Conservation (phyloP, 2,797 vertebrate species). For the Oreochromis mossambicus region DNA sequence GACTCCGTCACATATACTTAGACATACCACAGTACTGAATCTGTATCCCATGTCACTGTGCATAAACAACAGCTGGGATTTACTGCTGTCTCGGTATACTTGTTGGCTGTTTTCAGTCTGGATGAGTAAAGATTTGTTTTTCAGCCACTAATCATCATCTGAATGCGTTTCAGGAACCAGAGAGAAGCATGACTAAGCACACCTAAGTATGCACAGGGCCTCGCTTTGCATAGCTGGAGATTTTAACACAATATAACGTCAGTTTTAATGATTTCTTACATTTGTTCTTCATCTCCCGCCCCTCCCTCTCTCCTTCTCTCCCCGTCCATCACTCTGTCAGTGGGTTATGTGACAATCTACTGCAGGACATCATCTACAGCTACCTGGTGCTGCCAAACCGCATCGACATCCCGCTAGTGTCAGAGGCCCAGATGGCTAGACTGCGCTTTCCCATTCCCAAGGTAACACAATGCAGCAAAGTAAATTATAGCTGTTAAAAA, state of each 20-base stretch:
- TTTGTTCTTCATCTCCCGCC: rapidly evolving
- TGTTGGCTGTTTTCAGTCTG: background rate
- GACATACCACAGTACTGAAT: background rate
- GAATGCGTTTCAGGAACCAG: rapidly evolving
- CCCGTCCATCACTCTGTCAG: conserved; percentile 59
- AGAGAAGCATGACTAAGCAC: rapidly evolving
- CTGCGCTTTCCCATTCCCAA: conserved; percentile 91
- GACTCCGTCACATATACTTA: background rate
- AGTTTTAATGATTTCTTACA: background rate
- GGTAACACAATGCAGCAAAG: conserved; percentile 60
- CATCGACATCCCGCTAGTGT: conserved; percentile 90
- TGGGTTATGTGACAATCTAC: conserved; percentile 87
- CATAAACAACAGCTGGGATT: background rate
- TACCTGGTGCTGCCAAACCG: conserved; percentile 91
- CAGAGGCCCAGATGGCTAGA: conserved; percentile 81
- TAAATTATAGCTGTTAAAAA: background rate
- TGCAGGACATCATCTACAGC: conserved; percentile 91
- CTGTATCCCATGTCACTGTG: background rate
- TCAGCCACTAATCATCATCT: background rate
- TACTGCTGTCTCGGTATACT: background rate
- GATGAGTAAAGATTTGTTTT: background rate
- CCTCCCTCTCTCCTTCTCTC: background rate
- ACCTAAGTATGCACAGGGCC: background rate
- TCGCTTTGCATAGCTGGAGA: background rate
- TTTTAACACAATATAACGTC: background rate